Evolutionary conservation across 30 jellyfish, hydroid and myxozoan species (phyloP).

Genomic region (Aurelia sp.): DNA sequence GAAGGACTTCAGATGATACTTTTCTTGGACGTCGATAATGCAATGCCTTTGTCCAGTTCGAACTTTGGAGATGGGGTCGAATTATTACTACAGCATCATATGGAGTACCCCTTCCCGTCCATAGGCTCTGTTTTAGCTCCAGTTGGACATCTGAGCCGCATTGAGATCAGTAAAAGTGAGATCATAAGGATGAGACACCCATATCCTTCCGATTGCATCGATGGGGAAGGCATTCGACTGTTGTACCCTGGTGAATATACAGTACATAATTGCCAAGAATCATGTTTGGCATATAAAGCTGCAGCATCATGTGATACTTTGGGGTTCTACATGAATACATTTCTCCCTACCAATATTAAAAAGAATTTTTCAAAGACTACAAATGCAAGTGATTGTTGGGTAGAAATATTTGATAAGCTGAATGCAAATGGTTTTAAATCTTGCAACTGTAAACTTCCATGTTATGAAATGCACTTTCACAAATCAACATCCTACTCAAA

Average conservation of each 20-base stretch:
- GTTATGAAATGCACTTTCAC: constrained; percentile 36
- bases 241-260: constrained; percentile 57
- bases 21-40: constrained; percentile 19
- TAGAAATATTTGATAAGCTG: not conserved
- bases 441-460: constrained; percentile 57
- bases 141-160: constrained; percentile 34
- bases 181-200: constrained; percentile 32
- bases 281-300: constrained; percentile 16
- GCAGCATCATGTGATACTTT: constrained; percentile 12
- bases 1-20: constrained; percentile 19
- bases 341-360: constrained; percentile 22
- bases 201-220: constrained; percentile 51
- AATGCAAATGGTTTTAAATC: constrained; percentile 3
- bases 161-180: constrained; percentile 9
- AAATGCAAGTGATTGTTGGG: not conserved
- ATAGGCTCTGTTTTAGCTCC: constrained; percentile 39
- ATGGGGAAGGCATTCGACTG: constrained; percentile 5
- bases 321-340: constrained; percentile 6
- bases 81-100: constrained; percentile 34
- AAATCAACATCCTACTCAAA: constrained; percentile 45
- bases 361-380: not conserved
- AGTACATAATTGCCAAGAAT: constrained; percentile 36
- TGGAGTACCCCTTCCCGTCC: constrained; percentile 29
- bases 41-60: not conserved
- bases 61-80: constrained; percentile 29